These are phyloP conservation scores for Lagorchestes hirsutus DNA, from an alignment of 2,797 vertebrate genomes.

Conservation along the genomic window DNA sequence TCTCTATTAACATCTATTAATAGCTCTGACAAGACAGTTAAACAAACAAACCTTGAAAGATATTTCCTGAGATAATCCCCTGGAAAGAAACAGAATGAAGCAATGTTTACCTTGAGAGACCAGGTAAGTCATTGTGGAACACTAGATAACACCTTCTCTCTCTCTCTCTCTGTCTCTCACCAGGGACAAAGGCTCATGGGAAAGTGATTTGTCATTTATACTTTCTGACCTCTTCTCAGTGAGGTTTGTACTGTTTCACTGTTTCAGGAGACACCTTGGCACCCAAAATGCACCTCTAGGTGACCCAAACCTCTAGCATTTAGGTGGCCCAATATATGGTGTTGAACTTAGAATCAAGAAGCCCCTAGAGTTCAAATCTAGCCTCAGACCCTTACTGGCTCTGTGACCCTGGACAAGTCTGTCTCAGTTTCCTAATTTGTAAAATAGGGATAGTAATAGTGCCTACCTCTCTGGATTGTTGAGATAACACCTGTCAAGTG, in stretches of 20 bases:
- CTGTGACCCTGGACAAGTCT: not conserved
- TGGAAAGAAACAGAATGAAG: constrained; percentile 19
- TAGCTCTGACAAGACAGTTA: constrained; percentile 43
- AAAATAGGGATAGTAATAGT: not conserved
- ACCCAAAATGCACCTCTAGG: not conserved
- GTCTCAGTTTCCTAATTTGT: not conserved
- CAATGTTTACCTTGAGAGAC: not conserved
- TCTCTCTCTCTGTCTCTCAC: not conserved
- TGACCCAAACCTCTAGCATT: not conserved
- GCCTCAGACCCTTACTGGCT: not conserved
- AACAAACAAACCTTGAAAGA: not conserved
- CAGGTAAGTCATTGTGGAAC: not conserved
- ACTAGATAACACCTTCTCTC: not conserved
- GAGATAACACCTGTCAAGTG: not conserved
- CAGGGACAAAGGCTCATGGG: not conserved
- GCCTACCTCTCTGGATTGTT: not conserved
- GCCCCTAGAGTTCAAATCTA: not conserved
- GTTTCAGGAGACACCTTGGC: not conserved
- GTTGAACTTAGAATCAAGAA: not conserved
- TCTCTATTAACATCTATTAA: constrained; percentile 11
- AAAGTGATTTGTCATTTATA: not conserved
- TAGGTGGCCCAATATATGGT: not conserved
- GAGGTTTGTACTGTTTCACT: not conserved
- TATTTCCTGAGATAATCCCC: constrained; percentile 48
- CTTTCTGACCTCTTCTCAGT: not conserved